These are phyloP conservation scores for Drosophila burlai DNA, from an alignment of 1,140 invertebrate genomes.

Conservation along the genomic window DNA sequence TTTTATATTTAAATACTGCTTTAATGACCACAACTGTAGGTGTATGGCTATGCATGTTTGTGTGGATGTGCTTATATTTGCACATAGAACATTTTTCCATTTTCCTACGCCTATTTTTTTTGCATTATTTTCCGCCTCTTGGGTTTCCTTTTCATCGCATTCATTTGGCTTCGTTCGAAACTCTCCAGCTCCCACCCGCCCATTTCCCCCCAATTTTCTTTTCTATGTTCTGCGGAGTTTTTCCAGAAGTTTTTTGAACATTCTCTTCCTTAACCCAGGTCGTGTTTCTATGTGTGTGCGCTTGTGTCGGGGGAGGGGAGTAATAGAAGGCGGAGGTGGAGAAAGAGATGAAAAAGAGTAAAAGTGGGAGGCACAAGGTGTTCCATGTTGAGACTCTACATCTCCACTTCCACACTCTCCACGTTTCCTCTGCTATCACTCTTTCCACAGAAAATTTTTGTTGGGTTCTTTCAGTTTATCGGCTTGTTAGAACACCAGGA, in stretches of 20 bases:
- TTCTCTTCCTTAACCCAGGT: slow-evolving; percentile 70
- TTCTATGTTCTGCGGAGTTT: slow-evolving; percentile 22
- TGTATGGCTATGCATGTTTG: slow-evolving; percentile 4
- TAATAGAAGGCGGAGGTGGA: neutral
- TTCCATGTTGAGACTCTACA: slow-evolving; percentile 61
- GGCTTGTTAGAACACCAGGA: slow-evolving; percentile 16
- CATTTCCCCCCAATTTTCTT: slow-evolving; percentile 7
- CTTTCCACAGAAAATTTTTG: slow-evolving; percentile 22
- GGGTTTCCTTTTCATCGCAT: slow-evolving; percentile 65
- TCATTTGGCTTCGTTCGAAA: slow-evolving; percentile 68
- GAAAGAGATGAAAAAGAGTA: slow-evolving; percentile 16
- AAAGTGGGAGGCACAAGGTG: slow-evolving; percentile 63
- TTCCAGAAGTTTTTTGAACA: slow-evolving; percentile 57
- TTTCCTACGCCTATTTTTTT: slow-evolving; percentile 39
- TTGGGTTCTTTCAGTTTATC: slow-evolving; percentile 46
- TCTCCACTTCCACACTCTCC: neutral
- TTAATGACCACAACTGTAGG: slow-evolving; percentile 2
- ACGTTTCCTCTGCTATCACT: slow-evolving; percentile 1
- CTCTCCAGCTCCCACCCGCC: neutral
- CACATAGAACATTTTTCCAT: slow-evolving; percentile 60
- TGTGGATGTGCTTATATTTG: slow-evolving; percentile 19
- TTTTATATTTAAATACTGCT: neutral
- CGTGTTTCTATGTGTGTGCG: slow-evolving; percentile 32
- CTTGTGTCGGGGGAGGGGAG: neutral
- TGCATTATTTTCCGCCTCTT: slow-evolving; percentile 67